phyloP scores from a whole-genome alignment of 2,113 vertebrate genomes.

The Psophia crepitans region DNA sequence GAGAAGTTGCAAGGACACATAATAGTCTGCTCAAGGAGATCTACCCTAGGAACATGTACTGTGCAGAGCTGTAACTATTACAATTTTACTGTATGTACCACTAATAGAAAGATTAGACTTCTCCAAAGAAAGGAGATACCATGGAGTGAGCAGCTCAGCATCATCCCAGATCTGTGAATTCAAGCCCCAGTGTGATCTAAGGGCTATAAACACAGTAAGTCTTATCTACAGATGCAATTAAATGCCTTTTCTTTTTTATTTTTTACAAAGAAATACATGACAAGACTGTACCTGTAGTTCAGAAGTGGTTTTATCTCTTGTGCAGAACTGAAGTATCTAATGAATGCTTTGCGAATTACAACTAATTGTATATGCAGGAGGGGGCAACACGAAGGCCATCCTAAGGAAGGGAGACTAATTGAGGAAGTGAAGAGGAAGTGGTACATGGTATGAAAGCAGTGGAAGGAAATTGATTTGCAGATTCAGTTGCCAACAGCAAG shows the following conservation, averaged over 20 bases:
- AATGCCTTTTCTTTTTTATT: neutral
- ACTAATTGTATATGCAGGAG: neutral
- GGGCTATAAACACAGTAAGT: neutral
- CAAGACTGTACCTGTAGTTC: neutral
- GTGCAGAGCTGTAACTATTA: neutral
- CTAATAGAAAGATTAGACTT: neutral
- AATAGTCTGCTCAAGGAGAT: neutral
- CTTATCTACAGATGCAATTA: neutral
- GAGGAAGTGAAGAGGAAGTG: neutral
- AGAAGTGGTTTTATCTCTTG: neutral
- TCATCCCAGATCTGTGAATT: neutral
- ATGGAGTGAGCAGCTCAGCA: neutral
- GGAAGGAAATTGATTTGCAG: neutral
- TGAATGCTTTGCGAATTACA: neutral
- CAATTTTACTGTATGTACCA: neutral
- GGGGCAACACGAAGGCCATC: neutral
- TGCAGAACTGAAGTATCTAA: neutral
- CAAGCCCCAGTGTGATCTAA: neutral
- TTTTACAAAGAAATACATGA: neutral
- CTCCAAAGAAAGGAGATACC: neutral
- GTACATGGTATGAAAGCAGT: neutral
- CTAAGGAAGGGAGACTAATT: neutral
- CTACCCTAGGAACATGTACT: neutral
- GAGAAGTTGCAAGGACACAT: neutral
- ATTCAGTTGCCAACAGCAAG: neutral